Conservation (phyloP, 2,113 vertebrate genomes). For the Alethe diademata region DNA sequence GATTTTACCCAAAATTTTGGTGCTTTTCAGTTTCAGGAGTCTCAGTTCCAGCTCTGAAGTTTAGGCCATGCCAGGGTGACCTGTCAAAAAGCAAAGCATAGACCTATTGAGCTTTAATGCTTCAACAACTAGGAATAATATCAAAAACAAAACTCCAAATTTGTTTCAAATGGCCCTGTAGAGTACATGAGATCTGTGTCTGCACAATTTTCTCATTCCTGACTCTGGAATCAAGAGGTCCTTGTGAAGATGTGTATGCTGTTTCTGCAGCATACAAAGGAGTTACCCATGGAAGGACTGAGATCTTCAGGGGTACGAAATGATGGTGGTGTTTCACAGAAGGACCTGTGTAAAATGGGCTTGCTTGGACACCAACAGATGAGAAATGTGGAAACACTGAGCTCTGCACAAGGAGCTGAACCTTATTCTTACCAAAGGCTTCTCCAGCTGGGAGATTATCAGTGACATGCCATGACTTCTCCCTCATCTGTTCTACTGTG, state of each 20-base stretch:
- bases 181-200: neutral
- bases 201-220: neutral
- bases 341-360: neutral
- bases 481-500: neutral
- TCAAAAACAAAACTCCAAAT: neutral
- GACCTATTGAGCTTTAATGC: neutral
- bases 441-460: neutral
- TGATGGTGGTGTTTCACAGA: neutral
- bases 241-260: neutral
- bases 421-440: neutral
- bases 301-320: neutral
- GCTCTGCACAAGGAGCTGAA: neutral
- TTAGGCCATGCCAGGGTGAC: neutral
- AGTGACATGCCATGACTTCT: neutral
- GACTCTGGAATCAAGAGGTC: neutral
- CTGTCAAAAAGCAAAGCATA: rapidly evolving
- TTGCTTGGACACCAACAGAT: neutral
- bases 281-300: neutral
- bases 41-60: neutral
- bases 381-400: rapidly evolving
- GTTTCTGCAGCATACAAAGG: neutral
- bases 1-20: neutral
- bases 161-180: neutral
- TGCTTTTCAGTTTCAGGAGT: neutral
- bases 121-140: neutral